A percentile compares a stretch with the other conserved stretches of the same genome.
Evolutionary conservation across 2,113 vertebrate species (phyloP).

Genomic region (Chloropsis hardwickii): DNA sequence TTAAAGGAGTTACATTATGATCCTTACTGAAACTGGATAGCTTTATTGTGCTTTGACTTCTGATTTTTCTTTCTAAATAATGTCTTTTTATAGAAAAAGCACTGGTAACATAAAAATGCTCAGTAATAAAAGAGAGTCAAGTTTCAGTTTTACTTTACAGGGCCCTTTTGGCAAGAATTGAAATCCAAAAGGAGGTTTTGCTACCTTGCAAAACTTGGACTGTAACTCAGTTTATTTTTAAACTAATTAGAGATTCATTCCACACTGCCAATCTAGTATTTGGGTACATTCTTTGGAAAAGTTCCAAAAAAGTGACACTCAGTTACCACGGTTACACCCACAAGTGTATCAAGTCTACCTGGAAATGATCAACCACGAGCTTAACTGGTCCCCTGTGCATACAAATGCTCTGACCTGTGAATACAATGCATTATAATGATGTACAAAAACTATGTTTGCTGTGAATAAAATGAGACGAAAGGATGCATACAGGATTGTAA

Average conservation of each 20-base stretch:
- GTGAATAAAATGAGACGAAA: background rate
- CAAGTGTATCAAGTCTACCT: background rate
- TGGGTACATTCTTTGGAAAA: background rate
- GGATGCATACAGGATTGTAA: background rate
- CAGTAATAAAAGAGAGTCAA: background rate
- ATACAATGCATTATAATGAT: background rate
- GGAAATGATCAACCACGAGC: background rate
- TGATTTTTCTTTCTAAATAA: background rate
- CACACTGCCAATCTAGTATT: background rate
- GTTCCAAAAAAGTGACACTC: background rate
- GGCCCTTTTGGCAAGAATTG: background rate
- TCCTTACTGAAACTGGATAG: background rate
- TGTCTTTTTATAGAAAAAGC: background rate
- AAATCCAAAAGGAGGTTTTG: background rate
- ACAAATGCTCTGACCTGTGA: background rate
- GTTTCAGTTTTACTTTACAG: background rate
- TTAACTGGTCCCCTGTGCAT: background rate
- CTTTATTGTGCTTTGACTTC: background rate
- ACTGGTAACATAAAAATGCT: background rate
- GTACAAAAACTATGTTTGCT: background rate
- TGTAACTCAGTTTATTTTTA: background rate
- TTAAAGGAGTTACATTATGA: background rate
- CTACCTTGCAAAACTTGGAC: background rate
- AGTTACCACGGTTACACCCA: background rate
- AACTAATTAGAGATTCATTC: background rate